Evolutionary conservation across 2,888 invertebrate species (phyloP).

Genomic region (Leptopilina drosophilae): DNA sequence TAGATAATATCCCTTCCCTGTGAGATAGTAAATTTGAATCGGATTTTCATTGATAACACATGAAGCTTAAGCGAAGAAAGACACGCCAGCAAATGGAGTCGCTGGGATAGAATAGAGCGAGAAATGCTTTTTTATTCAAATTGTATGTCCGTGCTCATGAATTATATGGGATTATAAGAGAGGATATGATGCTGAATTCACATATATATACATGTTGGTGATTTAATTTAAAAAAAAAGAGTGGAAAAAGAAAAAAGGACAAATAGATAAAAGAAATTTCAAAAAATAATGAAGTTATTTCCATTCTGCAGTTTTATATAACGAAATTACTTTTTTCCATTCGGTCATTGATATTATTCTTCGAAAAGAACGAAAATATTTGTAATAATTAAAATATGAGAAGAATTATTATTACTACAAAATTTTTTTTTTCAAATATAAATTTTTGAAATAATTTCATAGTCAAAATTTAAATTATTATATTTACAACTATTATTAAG

Average conservation of each 20-base stretch:
- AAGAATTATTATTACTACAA: no score
- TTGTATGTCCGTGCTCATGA: slow-evolving; percentile 19
- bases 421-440: no score
- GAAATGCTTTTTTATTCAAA: slow-evolving; percentile 29
- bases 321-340: not conserved
- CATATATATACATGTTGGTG: not conserved
- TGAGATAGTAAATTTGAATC: not conserved
- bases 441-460: no score
- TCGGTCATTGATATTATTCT: no score
- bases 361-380: no score
- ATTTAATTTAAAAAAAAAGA: not conserved
- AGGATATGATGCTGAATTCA: not conserved
- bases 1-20: not conserved
- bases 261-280: not conserved
- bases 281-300: not conserved
- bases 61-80: slow-evolving; percentile 16
- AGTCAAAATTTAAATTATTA: no score
- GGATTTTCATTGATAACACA: slow-evolving; percentile 20
- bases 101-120: not conserved
- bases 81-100: not conserved
- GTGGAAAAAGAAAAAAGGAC: not conserved
- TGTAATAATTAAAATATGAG: no score
- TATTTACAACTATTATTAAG: no score
- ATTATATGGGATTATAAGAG: slow-evolving; percentile 11
- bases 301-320: not conserved